phyloP scores from a whole-genome alignment of 2,888 invertebrate species.

The Dioctria linearis region DNA sequence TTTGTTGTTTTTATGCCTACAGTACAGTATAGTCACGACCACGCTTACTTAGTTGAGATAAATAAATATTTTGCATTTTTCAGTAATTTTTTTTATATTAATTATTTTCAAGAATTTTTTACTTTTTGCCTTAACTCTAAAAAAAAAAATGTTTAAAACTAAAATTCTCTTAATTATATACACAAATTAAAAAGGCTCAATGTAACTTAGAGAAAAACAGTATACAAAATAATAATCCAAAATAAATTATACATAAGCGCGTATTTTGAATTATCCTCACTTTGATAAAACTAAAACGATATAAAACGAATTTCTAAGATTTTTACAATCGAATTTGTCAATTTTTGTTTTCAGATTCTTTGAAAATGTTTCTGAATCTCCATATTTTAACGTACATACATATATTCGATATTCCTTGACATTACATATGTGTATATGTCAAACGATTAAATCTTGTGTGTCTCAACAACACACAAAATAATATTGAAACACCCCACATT shows the following conservation, averaged over 20 bases:
- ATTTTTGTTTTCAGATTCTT: background rate
- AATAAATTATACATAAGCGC: conserved; percentile 49
- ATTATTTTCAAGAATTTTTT: conserved; percentile 41
- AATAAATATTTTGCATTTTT: conserved; percentile 53
- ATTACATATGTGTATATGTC: too few relatives aligned
- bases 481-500: background rate
- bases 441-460: background rate
- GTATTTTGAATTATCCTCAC: conserved; percentile 25
- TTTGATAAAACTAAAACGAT: background rate
- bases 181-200: conserved; percentile 51
- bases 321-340: conserved; percentile 38
- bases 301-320: conserved; percentile 24
- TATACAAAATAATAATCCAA: conserved; percentile 43
- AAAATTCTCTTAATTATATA: conserved; percentile 59
- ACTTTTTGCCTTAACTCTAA: conserved; percentile 3
- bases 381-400: background rate
- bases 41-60: conserved; percentile 54
- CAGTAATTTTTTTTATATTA: conserved; percentile 34
- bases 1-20: conserved; percentile 33
- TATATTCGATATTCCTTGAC: too few relatives aligned
- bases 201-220: conserved; percentile 22
- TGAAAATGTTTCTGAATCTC: background rate
- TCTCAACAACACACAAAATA: background rate
- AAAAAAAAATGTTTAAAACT: conserved; percentile 25
- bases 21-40: conserved; percentile 51